phyloP scores from a whole-genome alignment of 2,888 invertebrate species.

The Cyaniris semiargus region DNA sequence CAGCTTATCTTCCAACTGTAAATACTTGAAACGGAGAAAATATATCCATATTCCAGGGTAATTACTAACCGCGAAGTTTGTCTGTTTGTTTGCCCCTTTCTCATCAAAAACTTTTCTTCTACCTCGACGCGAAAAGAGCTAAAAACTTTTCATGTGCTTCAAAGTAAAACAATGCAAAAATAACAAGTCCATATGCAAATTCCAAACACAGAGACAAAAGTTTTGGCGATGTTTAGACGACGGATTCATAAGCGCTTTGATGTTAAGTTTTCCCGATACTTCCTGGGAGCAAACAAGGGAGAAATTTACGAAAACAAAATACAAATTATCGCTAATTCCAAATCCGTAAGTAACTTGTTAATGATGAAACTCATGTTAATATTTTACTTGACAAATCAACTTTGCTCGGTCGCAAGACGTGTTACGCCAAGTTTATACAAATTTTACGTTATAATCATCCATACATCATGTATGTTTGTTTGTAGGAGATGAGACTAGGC shows the following conservation, averaged over 20 bases:
- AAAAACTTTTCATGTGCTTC: constrained; percentile 30
- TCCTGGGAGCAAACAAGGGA: constrained; percentile 17
- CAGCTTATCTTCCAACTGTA: neutral
- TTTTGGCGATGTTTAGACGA: constrained; percentile 30
- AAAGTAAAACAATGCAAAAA: constrained; percentile 35
- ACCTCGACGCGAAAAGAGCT: constrained; percentile 24
- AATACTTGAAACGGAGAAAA: constrained; percentile 10
- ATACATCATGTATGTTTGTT: no score
- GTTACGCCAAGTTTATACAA: neutral
- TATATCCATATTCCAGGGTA: constrained; percentile 6
- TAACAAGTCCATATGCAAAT: constrained; percentile 35
- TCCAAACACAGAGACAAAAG: constrained; percentile 33
- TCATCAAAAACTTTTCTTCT: constrained; percentile 28
- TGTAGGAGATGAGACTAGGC: no score
- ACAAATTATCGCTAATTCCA: constrained; percentile 17
- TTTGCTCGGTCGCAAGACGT: neutral
- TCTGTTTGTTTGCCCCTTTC: constrained; percentile 30
- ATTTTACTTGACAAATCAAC: constrained; percentile 7
- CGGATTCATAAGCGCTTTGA: constrained; percentile 33
- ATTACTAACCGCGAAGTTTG: constrained; percentile 23
- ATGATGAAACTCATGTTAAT: constrained; percentile 3
- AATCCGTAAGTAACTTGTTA: constrained; percentile 21
- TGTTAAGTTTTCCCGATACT: constrained; percentile 30
- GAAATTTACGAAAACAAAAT: constrained; percentile 22
- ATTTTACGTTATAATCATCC: neutral